phyloP scores from a whole-genome alignment of 2,888 invertebrate species.

The Acrobasis consociella region DNA sequence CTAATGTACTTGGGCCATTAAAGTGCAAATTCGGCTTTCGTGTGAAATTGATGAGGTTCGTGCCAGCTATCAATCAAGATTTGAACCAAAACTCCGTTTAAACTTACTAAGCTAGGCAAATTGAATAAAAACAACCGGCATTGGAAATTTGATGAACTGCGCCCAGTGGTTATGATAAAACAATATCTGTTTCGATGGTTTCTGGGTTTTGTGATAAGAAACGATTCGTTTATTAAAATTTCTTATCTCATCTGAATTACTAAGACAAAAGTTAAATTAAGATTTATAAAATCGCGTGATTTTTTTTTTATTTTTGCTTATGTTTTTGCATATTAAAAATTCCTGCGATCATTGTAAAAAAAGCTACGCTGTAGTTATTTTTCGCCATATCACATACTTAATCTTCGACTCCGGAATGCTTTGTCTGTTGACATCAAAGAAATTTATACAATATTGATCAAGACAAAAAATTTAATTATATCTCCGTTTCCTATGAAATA shows the following conservation, averaged over 20 bases:
- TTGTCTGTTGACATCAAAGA: no score
- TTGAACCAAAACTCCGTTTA: conserved; percentile 60
- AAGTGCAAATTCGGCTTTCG: conserved; percentile 63
- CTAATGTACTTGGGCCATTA: conserved; percentile 44
- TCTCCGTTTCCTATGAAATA: no score
- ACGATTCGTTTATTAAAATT: neutral
- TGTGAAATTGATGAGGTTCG: conserved; percentile 65
- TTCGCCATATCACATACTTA: no score
- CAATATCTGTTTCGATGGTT: conserved; percentile 17
- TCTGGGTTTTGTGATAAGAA: neutral
- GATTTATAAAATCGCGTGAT: no score
- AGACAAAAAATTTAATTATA: no score
- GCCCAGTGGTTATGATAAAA: conserved; percentile 19
- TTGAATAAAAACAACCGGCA: conserved; percentile 66
- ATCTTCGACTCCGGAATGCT: no score
- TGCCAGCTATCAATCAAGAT: conserved; percentile 75
- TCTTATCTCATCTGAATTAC: neutral
- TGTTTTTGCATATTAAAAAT: no score
- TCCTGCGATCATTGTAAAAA: no score
- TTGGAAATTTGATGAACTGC: conserved; percentile 29
- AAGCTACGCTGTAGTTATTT: no score
- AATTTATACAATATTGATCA: no score
- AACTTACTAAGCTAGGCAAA: conserved; percentile 61
- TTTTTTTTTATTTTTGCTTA: no score
- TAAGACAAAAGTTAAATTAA: neutral